Evolutionary conservation across 2,797 vertebrate genomes (phyloP).

Genomic region (Eulemur coronatus): DNA sequence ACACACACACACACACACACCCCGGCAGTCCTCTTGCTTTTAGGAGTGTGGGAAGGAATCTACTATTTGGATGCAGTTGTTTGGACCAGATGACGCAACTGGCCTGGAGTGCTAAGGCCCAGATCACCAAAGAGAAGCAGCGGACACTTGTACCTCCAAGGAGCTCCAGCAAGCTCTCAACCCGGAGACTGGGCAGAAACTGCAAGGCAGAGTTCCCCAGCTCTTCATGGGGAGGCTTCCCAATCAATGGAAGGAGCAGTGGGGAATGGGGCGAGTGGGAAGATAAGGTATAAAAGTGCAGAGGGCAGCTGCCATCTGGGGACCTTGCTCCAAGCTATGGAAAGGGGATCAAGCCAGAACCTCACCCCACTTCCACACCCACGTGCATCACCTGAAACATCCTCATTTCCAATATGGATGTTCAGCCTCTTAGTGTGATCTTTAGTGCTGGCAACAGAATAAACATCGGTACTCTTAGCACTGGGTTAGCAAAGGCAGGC

Average conservation of each 20-base stretch:
- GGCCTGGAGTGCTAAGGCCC: background rate
- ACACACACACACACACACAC: too few relatives aligned
- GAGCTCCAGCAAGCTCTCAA: background rate
- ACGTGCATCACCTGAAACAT: background rate
- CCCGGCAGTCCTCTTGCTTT: background rate
- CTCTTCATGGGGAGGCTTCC: background rate
- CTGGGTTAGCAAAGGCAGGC: background rate
- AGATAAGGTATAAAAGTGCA: background rate
- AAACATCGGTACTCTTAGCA: background rate
- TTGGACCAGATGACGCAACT: background rate
- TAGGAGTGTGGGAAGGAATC: background rate
- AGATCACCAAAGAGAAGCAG: background rate
- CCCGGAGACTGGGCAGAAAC: background rate
- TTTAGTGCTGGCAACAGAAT: background rate
- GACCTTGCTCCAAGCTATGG: background rate
- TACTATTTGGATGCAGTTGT: background rate
- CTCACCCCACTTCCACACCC: background rate
- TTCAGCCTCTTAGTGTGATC: background rate
- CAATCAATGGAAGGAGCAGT: background rate
- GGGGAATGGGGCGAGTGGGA: background rate
- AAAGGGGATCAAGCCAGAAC: background rate
- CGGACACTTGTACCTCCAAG: background rate
- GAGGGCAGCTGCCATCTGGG: background rate
- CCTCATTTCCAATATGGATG: background rate
- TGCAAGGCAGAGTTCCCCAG: background rate